Base-by-base conservation (phyloP, 2,797 vertebrate genomes). In the Sebastes hopkinsi region DNA sequence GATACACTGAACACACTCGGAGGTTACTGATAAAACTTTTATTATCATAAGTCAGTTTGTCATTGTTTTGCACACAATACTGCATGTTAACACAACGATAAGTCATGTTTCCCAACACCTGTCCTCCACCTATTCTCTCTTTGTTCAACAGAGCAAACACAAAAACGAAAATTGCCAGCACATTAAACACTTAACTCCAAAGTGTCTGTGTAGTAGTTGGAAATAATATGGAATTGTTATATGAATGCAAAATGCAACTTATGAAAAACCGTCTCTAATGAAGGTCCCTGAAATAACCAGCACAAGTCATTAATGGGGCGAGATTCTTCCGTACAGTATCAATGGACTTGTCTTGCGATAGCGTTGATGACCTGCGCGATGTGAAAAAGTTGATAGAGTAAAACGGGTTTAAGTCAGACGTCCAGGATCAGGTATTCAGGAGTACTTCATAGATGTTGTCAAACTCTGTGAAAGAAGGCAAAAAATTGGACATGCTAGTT, bases 51-150 rank as follows among this genome's bases (percentile, higher is more conserved):
- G 74, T 91, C 23, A 78, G 12, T 81, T 85, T 72, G 52, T 85
- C 54, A 87, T 89, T 78, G 71, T 88, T 89, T 88, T 78, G 84
- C 83, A 84, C 89, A 90, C 86, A 90, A 82, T 79, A 91, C 87
- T 89, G 86, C 86, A 91, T 89, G 84, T 86, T 55, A 81, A 91
- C 83, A 90, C 78, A 80, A 89, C 75, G 3, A 88, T 64, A 82
- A 67, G 65, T 78, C 72, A 78, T n/a, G 68, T 85, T 79, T 66
- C 83, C 50, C 81, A 75, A 83, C 82, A 82, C 84, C 87, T 79
- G 81, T 32, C 80, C 76, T 50, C 71, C 75, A 54, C 30, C 78
- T 68, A 55, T 71, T 67, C 42, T 69, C 11, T 62, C 20, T 38
- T 32, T 22, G 13, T 9, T 50, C 55, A 30, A 64, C 27, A 55